Conservation (phyloP, 2,113 vertebrate species). For the Trematocara macrostoma region DNA sequence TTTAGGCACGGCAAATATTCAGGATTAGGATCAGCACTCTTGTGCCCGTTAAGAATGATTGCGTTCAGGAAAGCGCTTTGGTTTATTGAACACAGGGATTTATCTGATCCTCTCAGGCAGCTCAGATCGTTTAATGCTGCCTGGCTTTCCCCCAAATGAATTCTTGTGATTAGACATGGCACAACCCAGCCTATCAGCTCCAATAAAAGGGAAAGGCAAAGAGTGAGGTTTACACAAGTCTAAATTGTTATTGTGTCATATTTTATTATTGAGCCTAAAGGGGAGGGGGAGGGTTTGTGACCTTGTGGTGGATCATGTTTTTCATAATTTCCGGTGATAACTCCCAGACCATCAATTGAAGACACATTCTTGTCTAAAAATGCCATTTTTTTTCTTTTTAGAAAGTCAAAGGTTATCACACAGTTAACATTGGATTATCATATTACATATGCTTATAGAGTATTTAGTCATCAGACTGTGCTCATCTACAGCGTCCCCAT, state of each 20-base stretch:
- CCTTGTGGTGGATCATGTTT: neutral
- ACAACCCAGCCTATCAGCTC: slow-evolving; percentile 43
- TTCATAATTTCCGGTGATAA: neutral
- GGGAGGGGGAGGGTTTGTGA: neutral
- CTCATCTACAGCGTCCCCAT: neutral
- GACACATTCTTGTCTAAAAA: neutral
- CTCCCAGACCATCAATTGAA: neutral
- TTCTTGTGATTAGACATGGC: slow-evolving; percentile 68
- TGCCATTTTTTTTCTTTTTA: neutral
- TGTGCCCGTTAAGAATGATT: slow-evolving; percentile 74
- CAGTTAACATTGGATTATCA: neutral
- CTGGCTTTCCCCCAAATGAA: slow-evolving; percentile 71
- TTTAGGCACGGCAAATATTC: slow-evolving; percentile 61
- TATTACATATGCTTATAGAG: neutral
- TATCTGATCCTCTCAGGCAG: slow-evolving; percentile 76
- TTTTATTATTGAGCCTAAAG: slow-evolving; percentile 9
- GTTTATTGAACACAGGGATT: slow-evolving; percentile 74
- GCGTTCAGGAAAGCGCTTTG: slow-evolving; percentile 74
- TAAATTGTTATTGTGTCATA: slow-evolving; percentile 37
- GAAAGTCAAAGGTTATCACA: neutral
- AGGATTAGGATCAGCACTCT: slow-evolving; percentile 73
- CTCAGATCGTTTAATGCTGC: slow-evolving; percentile 71
- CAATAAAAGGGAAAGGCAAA: slow-evolving; percentile 11
- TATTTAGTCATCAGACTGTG: neutral
- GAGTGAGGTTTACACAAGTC: slow-evolving; percentile 29